Percentiles rank a stretch among this genome's conserved stretches.
Conservation (phyloP, 64 coral and sea anemone genomes). For the Pachyseris speciosa region DNA sequence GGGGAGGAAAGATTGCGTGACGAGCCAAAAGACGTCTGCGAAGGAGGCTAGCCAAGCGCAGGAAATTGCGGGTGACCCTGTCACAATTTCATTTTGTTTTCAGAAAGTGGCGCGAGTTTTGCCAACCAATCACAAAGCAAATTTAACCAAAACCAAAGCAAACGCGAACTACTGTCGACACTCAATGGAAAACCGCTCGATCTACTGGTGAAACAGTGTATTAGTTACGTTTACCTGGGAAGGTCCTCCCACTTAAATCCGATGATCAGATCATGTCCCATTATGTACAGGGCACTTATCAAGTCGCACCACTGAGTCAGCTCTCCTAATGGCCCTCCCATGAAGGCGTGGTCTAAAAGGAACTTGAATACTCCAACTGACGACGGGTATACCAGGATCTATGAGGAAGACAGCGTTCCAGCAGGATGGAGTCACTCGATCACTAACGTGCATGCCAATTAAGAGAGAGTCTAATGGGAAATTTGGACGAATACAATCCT, state of each 20-base stretch:
- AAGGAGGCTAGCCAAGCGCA: too few relatives aligned
- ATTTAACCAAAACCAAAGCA: background rate
- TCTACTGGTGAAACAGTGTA: too few relatives aligned
- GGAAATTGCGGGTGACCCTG: too few relatives aligned
- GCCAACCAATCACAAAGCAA: background rate
- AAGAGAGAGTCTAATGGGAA: too few relatives aligned
- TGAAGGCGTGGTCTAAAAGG: conserved; percentile 61
- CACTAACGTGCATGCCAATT: too few relatives aligned
- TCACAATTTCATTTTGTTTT: too few relatives aligned
- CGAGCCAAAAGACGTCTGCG: too few relatives aligned
- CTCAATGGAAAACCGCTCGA: background rate
- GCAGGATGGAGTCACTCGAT: too few relatives aligned
- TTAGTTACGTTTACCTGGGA: conserved; percentile 8
- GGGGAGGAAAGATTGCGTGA: too few relatives aligned
- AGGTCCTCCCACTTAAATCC: conserved; percentile 7
- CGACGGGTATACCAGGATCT: conserved; percentile 71
- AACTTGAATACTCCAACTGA: conserved; percentile 20
- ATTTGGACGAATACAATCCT: too few relatives aligned
- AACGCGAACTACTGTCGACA: too few relatives aligned
- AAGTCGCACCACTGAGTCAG: conserved; percentile 88
- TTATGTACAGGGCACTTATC: conserved; percentile 78
- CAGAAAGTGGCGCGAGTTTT: background rate
- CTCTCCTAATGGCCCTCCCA: conserved; percentile 76
- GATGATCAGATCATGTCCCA: conserved; percentile 78
- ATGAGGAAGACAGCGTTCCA: background rate